Evolutionary conservation across 2,888 invertebrate species (phyloP), one percentile per base, ranked within the genome.

Genomic region (Cantharis flavilabris): DNA sequence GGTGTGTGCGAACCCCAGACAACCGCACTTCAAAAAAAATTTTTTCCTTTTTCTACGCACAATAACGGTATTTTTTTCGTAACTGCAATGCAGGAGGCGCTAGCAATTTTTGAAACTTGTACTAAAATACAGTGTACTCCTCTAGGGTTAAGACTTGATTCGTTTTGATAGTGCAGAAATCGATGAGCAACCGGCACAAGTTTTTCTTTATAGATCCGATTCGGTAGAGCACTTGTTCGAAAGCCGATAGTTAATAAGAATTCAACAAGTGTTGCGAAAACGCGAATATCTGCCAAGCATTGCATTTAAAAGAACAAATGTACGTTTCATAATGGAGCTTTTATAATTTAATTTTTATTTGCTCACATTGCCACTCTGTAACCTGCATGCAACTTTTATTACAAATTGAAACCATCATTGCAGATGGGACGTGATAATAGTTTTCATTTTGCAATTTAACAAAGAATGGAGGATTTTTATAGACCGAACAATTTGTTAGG

Each of bases 211-310:
- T 49, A n/a, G n/a, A 49, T 49, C n/a, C 49, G n/a, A 49, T 49
- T 49, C 49, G 49, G 49, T 49, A n/a, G n/a, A 1, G 49, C 49
- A 49, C n/a, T n/a, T 49, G 49, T 49, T 49, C 49, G 49, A 49
- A 7, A n/a, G 9, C n/a, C 18, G 11, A 67, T 65, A 20, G 65
- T 75, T 82, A 82, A 83, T 82, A 79, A 76, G 80, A 79, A 82
- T 82, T 82, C 83, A 83, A 83, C 83, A 83, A 83, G 83, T 83
- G 81, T 81, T 80, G 78, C 74, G 72, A 71, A 75, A 49, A 69
- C 67, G 72, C 73, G 78, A 76, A 67, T 70, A 72, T 71, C 69
- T 73, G 76, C 79, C 79, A 76, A 72, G 49, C 64, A 14, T 63
- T 11, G n/a, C 28, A 33, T 69, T 30, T 67, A 67, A 67, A 67